phyloP scores from a whole-genome alignment of 2,888 invertebrate genomes.

The Oxytorus armatus region DNA sequence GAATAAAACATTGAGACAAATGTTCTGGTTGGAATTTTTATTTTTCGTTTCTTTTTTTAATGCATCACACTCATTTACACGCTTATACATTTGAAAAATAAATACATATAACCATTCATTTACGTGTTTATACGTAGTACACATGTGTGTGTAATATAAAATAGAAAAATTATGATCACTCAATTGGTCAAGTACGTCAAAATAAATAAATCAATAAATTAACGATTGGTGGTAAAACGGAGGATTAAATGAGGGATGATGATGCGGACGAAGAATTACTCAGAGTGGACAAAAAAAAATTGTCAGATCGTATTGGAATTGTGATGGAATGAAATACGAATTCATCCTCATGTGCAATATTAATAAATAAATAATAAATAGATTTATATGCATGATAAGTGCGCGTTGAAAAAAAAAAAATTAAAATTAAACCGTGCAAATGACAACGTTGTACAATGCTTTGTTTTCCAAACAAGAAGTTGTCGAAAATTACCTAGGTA shows the following conservation, averaged over 20 bases:
- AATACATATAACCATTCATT: slow-evolving; percentile 60
- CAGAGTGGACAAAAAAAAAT: too few relatives aligned
- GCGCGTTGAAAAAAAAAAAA: too few relatives aligned
- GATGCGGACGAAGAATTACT: not conserved
- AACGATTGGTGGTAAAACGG: slow-evolving; percentile 39
- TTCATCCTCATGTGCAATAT: too few relatives aligned
- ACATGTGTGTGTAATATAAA: slow-evolving; percentile 33
- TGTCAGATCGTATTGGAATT: too few relatives aligned
- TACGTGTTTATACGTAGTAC: slow-evolving; percentile 23
- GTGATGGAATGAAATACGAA: too few relatives aligned
- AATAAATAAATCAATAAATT: slow-evolving; percentile 66
- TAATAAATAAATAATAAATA: too few relatives aligned
- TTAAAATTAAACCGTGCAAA: too few relatives aligned
- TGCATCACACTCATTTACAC: slow-evolving; percentile 70
- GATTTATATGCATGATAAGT: too few relatives aligned
- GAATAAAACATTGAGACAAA: not conserved
- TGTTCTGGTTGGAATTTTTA: slow-evolving; percentile 40
- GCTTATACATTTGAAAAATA: slow-evolving; percentile 65
- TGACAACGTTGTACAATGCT: too few relatives aligned
- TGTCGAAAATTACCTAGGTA: too few relatives aligned
- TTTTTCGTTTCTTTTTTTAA: slow-evolving; percentile 68
- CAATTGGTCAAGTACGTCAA: slow-evolving; percentile 48
- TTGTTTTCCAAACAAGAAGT: too few relatives aligned
- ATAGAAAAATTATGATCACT: slow-evolving; percentile 42
- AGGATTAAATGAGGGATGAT: slow-evolving; percentile 30